These are phyloP conservation scores for Octopus bimaculoides DNA, from an alignment of 1,140 invertebrate genomes.

Conservation along the genomic window DNA sequence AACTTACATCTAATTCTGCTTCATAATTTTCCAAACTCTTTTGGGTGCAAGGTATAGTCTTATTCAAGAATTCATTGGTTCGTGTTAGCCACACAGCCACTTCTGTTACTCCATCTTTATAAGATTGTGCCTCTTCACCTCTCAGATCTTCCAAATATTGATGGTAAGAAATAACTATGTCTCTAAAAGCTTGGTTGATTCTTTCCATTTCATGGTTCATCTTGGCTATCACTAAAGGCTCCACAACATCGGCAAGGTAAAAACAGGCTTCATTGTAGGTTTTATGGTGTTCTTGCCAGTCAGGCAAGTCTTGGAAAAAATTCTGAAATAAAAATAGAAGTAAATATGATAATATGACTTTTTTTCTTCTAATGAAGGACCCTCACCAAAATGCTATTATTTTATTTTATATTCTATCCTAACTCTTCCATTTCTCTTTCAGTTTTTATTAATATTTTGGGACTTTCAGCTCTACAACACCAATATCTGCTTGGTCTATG, in stretches of 20 bases:
- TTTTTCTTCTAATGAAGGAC: not conserved
- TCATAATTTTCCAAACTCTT: slow-evolving; percentile 76
- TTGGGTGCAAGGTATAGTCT: slow-evolving; percentile 65
- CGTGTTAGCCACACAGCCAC: slow-evolving; percentile 77
- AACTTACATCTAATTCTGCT: slow-evolving; percentile 69
- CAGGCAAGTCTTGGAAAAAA: slow-evolving; percentile 78
- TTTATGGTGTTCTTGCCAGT: slow-evolving; percentile 86
- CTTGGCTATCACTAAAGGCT: slow-evolving; percentile 73
- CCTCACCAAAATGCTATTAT: too few species aligned
- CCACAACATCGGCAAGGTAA: slow-evolving; percentile 83
- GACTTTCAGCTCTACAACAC: too few species aligned
- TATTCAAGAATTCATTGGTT: slow-evolving; percentile 64
- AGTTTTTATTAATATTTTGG: too few species aligned
- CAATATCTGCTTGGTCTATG: too few species aligned
- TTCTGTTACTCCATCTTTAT: slow-evolving; percentile 72
- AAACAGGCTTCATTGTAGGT: slow-evolving; percentile 79
- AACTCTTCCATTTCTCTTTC: too few species aligned
- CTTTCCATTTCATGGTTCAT: slow-evolving; percentile 72
- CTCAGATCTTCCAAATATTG: slow-evolving; percentile 77
- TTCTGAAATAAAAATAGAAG: slow-evolving; percentile 26
- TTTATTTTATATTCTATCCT: not conserved
- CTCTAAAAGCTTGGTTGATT: slow-evolving; percentile 77
- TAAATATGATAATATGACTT: not conserved
- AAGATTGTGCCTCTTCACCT: slow-evolving; percentile 76
- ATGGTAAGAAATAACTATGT: slow-evolving; percentile 45